Conservation (phyloP, 2,797 vertebrate genomes). For the Eleutherodactylus coqui region DNA sequence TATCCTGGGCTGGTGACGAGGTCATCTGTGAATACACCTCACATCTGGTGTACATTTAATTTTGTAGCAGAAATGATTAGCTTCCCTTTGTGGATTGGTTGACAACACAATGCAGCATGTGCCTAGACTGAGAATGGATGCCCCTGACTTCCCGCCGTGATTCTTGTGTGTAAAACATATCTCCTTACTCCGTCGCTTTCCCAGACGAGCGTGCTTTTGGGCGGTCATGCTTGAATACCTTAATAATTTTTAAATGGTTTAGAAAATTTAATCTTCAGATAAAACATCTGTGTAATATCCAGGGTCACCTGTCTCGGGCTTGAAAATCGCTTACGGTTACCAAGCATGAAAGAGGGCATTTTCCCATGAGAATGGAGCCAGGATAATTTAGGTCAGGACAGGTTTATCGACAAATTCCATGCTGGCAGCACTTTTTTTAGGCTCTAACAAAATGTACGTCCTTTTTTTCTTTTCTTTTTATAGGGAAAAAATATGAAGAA, state of each 20-base stretch:
- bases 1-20: constrained; percentile 18
- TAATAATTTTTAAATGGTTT: constrained; percentile 62
- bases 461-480: neutral
- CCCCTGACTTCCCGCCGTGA: constrained; percentile 10
- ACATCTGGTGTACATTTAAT: constrained; percentile 54
- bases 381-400: constrained; percentile 52
- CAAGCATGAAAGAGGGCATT: constrained; percentile 52
- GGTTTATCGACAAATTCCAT: constrained; percentile 52
- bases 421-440: constrained; percentile 16
- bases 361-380: constrained; percentile 55
- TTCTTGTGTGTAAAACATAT: constrained; percentile 55
- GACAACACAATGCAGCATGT: neutral
- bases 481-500: constrained; percentile 24
- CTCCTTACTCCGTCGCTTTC: constrained; percentile 33
- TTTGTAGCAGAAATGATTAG: constrained; percentile 40
- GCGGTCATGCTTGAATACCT: constrained; percentile 61
- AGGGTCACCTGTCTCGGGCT: constrained; percentile 60
- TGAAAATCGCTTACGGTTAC: constrained; percentile 50
- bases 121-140: constrained; percentile 23
- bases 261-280: constrained; percentile 61
- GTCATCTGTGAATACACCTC: constrained; percentile 27
- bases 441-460: constrained; percentile 25
- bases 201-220: constrained; percentile 49
- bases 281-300: constrained; percentile 60
- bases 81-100: constrained; percentile 16